Evolutionary conservation across 2,888 invertebrate species (phyloP).

Genomic region (Hypolimnas misippus): DNA sequence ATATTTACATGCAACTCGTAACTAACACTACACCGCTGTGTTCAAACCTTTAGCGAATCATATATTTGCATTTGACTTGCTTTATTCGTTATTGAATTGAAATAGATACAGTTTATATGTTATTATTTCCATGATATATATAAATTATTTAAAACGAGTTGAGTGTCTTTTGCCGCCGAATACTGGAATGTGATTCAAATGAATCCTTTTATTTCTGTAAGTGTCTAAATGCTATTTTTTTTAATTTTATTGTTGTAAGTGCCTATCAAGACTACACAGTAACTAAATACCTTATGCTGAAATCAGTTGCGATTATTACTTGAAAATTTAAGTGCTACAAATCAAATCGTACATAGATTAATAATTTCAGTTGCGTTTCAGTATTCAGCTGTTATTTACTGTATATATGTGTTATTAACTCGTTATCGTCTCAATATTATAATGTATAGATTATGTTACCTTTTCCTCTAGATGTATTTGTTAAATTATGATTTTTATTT

Average conservation of each 20-base stretch:
- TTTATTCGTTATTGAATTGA: constrained; percentile 51
- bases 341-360: no score
- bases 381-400: constrained; percentile 7
- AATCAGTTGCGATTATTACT: no score
- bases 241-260: background rate
- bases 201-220: background rate
- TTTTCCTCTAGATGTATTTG: constrained; percentile 49
- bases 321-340: no score
- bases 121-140: constrained; percentile 59
- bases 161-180: constrained; percentile 53
- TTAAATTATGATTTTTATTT: constrained; percentile 39
- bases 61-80: constrained; percentile 61
- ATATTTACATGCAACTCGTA: constrained; percentile 49
- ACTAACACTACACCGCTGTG: constrained; percentile 57
- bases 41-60: constrained; percentile 52
- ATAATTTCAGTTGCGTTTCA: background rate
- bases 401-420: constrained; percentile 41
- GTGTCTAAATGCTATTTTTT: background rate
- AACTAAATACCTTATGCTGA: no score
- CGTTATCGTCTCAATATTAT: constrained; percentile 54
- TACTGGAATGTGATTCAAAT: background rate
- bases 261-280: no score
- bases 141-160: constrained; percentile 56
- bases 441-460: constrained; percentile 51
- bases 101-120: constrained; percentile 51